These are phyloP conservation scores for Papilio dardanus DNA, from an alignment of 1,140 invertebrate genomes.

Conservation along the genomic window DNA sequence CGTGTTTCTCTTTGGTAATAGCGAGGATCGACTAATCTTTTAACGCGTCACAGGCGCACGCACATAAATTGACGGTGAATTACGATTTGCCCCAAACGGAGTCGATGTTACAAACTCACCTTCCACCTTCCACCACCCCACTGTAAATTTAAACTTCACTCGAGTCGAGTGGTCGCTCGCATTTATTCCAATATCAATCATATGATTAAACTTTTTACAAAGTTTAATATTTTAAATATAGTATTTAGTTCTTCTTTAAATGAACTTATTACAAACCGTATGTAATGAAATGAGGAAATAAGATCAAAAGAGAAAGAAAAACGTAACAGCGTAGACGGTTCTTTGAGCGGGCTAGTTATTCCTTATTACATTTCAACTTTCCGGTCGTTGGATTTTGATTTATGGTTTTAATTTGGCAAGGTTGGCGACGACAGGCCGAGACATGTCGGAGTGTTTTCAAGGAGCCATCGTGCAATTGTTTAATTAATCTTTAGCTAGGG, in stretches of 20 bases:
- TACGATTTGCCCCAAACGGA: conserved; percentile 64
- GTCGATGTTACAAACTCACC: conserved; percentile 59
- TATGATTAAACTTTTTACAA: conserved; percentile 44
- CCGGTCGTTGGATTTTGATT: conserved; percentile 79
- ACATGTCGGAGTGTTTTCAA: conserved; percentile 81
- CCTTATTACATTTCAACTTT: conserved; percentile 78
- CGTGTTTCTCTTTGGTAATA: conserved; percentile 48
- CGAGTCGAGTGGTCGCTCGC: conserved; percentile 47
- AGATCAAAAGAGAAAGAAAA: neutral
- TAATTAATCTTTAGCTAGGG: conserved; percentile 80
- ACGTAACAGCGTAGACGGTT: conserved; percentile 37
- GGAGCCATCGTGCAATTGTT: conserved; percentile 81
- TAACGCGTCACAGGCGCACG: conserved; percentile 75
- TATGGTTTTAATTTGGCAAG: conserved; percentile 81
- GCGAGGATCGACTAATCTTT: conserved; percentile 69
- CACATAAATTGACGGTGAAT: conserved; percentile 76
- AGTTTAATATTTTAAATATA: neutral
- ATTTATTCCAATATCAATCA: conserved; percentile 54
- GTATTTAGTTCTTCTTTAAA: neutral
- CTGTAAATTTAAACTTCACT: conserved; percentile 65
- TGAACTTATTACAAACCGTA: too few species aligned
- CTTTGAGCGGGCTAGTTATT: conserved; percentile 66
- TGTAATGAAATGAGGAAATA: too few species aligned
- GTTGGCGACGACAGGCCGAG: conserved; percentile 79
- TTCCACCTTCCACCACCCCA: conserved; percentile 56